Percentiles rank a stretch among this genome's conserved stretches.
Evolutionary conservation across 2,113 vertebrate genomes (phyloP).

Genomic region (Cochlearius cochlearius): DNA sequence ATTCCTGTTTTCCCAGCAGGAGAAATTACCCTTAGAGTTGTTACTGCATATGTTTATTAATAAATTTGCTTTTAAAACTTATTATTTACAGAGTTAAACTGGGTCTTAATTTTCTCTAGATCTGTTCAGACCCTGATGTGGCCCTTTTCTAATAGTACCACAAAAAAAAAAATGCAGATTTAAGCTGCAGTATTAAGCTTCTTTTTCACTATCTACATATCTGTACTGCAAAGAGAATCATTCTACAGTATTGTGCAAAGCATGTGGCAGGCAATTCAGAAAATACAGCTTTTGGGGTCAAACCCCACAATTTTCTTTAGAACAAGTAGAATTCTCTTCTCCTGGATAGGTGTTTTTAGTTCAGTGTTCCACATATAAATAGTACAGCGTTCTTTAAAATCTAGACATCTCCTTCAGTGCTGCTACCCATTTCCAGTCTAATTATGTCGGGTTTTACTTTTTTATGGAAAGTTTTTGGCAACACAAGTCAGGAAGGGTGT

Average conservation of each 20-base stretch:
- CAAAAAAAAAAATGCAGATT: not conserved
- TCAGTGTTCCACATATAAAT: not conserved
- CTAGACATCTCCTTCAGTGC: not conserved
- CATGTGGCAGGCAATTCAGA: not conserved
- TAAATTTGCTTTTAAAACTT: not conserved
- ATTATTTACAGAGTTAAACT: not conserved
- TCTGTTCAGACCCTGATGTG: not conserved
- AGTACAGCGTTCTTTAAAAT: not conserved
- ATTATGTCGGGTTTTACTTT: not conserved
- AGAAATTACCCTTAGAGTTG: not conserved
- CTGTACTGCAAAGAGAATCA: not conserved
- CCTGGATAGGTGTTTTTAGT: not conserved
- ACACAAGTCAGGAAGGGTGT: not conserved
- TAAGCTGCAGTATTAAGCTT: not conserved
- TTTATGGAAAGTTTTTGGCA: constrained; percentile 28
- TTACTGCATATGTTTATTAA: not conserved
- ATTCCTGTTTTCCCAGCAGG: not conserved
- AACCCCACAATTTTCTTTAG: not conserved
- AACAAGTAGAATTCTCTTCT: not conserved
- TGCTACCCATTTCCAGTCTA: not conserved
- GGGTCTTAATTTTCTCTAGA: not conserved
- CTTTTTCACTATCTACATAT: not conserved
- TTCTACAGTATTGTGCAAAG: not conserved
- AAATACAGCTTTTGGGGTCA: not conserved
- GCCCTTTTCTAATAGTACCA: not conserved